Conservation (phyloP, 2,888 invertebrate species). For the Morpho helenor region DNA sequence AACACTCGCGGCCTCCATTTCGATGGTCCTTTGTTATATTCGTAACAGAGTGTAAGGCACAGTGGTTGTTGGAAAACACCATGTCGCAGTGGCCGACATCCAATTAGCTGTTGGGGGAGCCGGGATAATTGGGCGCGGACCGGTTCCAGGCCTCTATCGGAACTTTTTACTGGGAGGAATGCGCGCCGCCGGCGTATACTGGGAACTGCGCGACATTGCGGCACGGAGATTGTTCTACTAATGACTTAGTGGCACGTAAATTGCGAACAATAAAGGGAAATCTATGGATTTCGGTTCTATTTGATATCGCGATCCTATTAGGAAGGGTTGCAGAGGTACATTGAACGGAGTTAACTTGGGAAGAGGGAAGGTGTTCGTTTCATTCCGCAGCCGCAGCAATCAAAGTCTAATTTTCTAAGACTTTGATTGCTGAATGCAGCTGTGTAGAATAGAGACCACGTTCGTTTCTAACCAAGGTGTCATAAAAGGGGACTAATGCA, state of each 20-base stretch:
- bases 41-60: not conserved
- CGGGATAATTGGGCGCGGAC: constrained; percentile 56
- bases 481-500: too few species aligned
- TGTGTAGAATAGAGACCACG: too few species aligned
- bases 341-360: too few species aligned
- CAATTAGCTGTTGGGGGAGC: constrained; percentile 48
- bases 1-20: not conserved
- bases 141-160: constrained; percentile 38
- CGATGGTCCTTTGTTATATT: not conserved
- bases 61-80: not conserved
- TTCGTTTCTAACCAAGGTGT: too few species aligned
- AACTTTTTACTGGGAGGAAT: constrained; percentile 31
- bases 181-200: constrained; percentile 22
- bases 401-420: too few species aligned
- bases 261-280: not conserved
- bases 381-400: too few species aligned
- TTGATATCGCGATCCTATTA: too few species aligned
- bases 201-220: constrained; percentile 18
- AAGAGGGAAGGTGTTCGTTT: too few species aligned
- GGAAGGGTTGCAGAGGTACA: too few species aligned
- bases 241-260: constrained; percentile 20
- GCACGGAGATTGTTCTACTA: constrained; percentile 14
- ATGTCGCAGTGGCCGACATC: constrained; percentile 27
- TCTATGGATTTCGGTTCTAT: too few species aligned
- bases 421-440: too few species aligned